Percentiles rank a stretch among this genome's conserved stretches.
Conservation (phyloP, 2,797 vertebrate genomes). For the Hyperoplus immaculatus region DNA sequence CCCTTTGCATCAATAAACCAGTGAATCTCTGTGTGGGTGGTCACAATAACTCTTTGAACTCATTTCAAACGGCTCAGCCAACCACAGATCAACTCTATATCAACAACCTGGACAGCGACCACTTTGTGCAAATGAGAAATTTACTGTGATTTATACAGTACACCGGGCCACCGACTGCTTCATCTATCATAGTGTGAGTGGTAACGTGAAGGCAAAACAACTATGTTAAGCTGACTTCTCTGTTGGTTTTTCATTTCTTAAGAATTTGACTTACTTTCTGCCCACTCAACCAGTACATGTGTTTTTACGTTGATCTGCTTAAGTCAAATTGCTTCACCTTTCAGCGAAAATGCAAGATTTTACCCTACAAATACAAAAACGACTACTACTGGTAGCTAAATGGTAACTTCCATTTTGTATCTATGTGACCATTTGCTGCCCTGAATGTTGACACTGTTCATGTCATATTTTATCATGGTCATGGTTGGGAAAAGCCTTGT, state of each 20-base stretch:
- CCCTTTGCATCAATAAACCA: conserved; percentile 39
- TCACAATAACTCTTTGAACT: conserved; percentile 58
- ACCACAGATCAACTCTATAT: conserved; percentile 23
- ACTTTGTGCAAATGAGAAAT: conserved; percentile 16
- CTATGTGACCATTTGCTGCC: background rate
- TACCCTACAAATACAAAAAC: background rate
- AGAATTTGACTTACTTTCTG: no score
- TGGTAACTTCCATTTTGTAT: background rate
- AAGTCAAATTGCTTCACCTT: background rate
- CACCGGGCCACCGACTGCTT: background rate
- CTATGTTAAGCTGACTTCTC: background rate
- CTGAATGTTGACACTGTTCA: background rate
- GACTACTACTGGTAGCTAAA: background rate
- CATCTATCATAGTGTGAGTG: background rate
- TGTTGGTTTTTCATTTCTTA: background rate
- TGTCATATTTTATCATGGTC: background rate
- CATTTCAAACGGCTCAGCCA: conserved; percentile 50
- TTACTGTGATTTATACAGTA: conserved; percentile 15
- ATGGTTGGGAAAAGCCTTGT: background rate
- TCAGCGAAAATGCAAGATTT: background rate
- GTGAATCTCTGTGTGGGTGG: conserved; percentile 47
- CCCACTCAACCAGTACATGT: background rate
- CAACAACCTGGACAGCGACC: conserved; percentile 38
- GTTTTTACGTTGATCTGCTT: background rate
- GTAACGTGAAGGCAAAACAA: background rate